Evolutionary conservation across 2,113 vertebrate genomes (phyloP).

Genomic region (Prionailurus viverrinus): DNA sequence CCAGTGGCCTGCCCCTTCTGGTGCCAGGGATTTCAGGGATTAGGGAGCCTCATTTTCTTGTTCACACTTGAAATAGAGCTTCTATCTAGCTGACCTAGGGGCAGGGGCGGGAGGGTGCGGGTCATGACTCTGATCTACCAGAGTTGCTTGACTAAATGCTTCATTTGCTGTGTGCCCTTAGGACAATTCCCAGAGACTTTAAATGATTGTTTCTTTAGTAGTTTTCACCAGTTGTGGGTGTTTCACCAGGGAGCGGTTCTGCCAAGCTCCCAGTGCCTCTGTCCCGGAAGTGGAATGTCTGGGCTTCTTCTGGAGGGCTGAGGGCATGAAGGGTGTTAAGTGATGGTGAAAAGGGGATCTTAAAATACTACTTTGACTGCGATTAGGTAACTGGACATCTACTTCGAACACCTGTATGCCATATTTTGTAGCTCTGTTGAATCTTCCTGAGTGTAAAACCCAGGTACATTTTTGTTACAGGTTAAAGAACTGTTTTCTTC

Average conservation of each 20-base stretch:
- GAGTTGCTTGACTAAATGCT: background rate
- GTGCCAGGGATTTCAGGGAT: too few relatives aligned
- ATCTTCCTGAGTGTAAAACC: background rate
- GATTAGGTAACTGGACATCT: background rate
- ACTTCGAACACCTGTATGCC: background rate
- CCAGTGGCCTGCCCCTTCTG: background rate
- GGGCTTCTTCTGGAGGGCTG: background rate
- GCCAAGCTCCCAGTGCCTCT: background rate
- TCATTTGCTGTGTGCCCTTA: background rate
- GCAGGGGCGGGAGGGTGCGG: background rate
- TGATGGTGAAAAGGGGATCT: background rate
- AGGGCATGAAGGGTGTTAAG: background rate
- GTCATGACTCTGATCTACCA: background rate
- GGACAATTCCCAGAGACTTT: background rate
- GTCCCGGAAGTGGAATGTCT: background rate
- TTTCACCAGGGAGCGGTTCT: background rate
- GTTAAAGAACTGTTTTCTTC: slow-evolving; percentile 95
- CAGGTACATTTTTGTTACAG: slow-evolving; percentile 84
- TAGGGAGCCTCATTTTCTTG: background rate
- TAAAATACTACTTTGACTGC: background rate
- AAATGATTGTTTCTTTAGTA: background rate
- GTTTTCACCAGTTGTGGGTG: background rate
- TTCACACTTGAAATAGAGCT: background rate
- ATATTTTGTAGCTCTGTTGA: background rate
- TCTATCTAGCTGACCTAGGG: too few relatives aligned